These are phyloP conservation scores for Sphaerodactylus townsendi DNA, from an alignment of 2,113 vertebrate species.

Conservation along the genomic window DNA sequence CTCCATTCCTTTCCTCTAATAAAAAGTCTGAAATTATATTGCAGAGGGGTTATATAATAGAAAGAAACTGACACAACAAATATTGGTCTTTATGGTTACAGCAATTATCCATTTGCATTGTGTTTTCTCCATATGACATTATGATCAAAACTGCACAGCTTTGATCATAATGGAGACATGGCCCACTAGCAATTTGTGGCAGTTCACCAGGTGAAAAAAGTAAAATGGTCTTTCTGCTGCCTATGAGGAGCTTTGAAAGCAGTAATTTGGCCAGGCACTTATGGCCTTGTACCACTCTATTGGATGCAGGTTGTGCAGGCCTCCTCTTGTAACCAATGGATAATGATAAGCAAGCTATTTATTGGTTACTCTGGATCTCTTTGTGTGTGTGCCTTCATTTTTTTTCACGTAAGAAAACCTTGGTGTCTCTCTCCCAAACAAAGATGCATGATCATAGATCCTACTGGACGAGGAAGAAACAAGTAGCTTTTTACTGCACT, in stretches of 20 bases:
- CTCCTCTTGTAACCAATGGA: not conserved
- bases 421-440: no score
- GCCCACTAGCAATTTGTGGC: not conserved
- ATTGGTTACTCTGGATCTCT: not conserved
- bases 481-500: no score
- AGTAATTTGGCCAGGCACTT: not conserved
- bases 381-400: not conserved
- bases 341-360: not conserved
- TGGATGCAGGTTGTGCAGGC: not conserved
- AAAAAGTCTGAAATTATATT: not conserved
- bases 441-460: no score
- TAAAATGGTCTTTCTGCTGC: not conserved
- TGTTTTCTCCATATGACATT: not conserved
- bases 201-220: not conserved
- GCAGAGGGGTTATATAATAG: not conserved
- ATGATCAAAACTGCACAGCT: not conserved
- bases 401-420: not conserved
- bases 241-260: not conserved
- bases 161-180: not conserved
- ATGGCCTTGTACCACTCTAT: not conserved
- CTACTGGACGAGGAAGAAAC: no score
- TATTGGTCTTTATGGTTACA: not conserved
- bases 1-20: not conserved
- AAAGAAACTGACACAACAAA: not conserved
- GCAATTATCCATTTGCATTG: not conserved